phyloP scores from a whole-genome alignment of 2,797 vertebrate species.

The Phalloptychus januarius region DNA sequence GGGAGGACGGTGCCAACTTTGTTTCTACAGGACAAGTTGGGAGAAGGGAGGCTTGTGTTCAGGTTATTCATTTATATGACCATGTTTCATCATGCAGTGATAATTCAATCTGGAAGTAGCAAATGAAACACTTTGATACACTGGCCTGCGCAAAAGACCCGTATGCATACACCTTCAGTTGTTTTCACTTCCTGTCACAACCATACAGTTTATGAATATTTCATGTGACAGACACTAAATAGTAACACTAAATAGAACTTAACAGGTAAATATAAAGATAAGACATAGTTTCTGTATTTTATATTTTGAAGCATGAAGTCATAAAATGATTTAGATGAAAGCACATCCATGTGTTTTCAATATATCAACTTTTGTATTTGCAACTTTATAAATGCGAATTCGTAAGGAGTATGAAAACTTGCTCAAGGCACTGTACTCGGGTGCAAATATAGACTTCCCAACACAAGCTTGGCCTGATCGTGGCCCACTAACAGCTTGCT shows the following conservation, averaged over 20 bases:
- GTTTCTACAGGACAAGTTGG: conserved; percentile 25
- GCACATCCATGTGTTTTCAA: background rate
- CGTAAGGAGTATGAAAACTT: background rate
- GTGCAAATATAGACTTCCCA: background rate
- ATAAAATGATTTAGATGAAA: background rate
- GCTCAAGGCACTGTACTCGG: background rate
- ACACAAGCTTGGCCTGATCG: conserved; percentile 2
- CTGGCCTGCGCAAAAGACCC: background rate
- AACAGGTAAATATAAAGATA: background rate
- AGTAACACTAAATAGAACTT: background rate
- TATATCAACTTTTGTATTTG: background rate
- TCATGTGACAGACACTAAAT: background rate
- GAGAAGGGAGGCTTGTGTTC: conserved; percentile 18
- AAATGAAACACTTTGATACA: background rate
- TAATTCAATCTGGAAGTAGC: background rate
- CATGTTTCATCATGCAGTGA: conserved; percentile 4
- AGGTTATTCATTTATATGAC: conserved; percentile 15
- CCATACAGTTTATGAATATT: background rate
- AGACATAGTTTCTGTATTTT: background rate
- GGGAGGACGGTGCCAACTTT: conserved; percentile 20
- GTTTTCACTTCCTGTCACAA: background rate
- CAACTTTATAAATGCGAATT: background rate
- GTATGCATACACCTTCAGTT: background rate
- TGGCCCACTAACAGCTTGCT: background rate
- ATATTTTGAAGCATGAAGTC: background rate